Percentiles rank a stretch among this genome's conserved stretches.
Conservation (phyloP, 2,888 invertebrate species). For the Endotricha flammealis region DNA sequence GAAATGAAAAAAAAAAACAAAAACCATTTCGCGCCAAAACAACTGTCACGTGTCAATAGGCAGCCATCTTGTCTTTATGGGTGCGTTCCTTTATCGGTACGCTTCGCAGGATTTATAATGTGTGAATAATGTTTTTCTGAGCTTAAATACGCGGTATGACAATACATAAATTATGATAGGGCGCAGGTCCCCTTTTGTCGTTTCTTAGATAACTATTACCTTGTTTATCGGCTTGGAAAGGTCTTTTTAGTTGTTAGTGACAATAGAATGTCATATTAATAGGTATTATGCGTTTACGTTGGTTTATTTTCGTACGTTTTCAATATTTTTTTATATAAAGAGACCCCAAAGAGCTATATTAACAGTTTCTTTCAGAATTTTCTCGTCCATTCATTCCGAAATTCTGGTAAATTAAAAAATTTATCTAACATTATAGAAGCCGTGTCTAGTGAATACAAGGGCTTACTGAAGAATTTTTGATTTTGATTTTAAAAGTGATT, state of each 20-base stretch:
- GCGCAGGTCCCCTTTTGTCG: conserved; percentile 29
- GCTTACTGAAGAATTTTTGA: too few relatives aligned
- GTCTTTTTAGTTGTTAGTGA: conserved; percentile 38
- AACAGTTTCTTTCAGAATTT: too few relatives aligned
- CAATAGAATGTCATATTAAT: conserved; percentile 36
- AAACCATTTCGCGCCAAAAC: conserved; percentile 50
- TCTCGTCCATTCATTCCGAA: too few relatives aligned
- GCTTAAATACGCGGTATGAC: conserved; percentile 68
- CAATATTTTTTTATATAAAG: too few relatives aligned
- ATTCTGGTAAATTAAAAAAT: too few relatives aligned
- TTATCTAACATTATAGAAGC: too few relatives aligned
- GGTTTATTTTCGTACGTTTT: too few relatives aligned
- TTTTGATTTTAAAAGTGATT: too few relatives aligned
- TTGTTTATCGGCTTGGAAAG: conserved; percentile 65
- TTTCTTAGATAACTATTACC: conserved; percentile 61
- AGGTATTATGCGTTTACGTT: conserved; percentile 15
- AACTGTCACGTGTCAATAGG: conserved; percentile 52
- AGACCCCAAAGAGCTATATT: too few relatives aligned
- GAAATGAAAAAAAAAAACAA: conserved; percentile 15
- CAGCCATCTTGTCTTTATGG: conserved; percentile 60
- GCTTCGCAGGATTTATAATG: conserved; percentile 72
- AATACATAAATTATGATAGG: conserved; percentile 71
- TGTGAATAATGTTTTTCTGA: conserved; percentile 67
- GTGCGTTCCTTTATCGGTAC: conserved; percentile 60
- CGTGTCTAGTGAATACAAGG: too few relatives aligned